Percentiles rank a stretch among this genome's conserved stretches.
phyloP scores from a whole-genome alignment of 2,797 vertebrate species.

The Tachyglossus aculeatus region DNA sequence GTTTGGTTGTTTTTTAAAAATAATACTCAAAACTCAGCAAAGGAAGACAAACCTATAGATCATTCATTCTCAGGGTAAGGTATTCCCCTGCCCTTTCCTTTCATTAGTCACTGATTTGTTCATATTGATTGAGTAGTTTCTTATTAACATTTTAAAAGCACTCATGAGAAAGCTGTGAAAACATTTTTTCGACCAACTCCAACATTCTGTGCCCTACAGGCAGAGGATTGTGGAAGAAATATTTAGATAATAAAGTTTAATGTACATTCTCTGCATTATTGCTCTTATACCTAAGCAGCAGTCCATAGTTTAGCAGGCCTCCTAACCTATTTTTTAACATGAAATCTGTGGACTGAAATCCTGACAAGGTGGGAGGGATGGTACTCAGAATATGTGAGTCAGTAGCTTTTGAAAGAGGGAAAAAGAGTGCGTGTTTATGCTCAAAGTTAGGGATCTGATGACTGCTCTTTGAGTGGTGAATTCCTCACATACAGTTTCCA shows the following conservation, averaged over 20 bases:
- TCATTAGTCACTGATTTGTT: rapidly evolving
- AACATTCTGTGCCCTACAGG: neutral
- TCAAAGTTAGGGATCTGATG: constrained; percentile 19
- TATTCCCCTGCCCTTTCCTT: too few species aligned
- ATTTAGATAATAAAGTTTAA: too few species aligned
- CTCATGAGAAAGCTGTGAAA: neutral
- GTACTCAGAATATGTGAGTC: constrained; percentile 15
- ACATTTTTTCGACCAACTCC: neutral
- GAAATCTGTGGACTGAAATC: constrained; percentile 12
- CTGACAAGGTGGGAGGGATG: constrained; percentile 19
- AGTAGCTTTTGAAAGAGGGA: constrained; percentile 7
- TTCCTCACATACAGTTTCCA: constrained; percentile 24
- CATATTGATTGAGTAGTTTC: neutral
- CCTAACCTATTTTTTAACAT: constrained; percentile 1
- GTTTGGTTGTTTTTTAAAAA: too few species aligned
- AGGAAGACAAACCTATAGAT: too few species aligned
- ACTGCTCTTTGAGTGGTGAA: constrained; percentile 27
- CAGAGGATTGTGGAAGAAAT: too few species aligned
- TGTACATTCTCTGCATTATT: neutral
- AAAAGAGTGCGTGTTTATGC: constrained; percentile 5
- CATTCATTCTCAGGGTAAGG: too few species aligned
- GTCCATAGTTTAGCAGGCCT: too few species aligned
- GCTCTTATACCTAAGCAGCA: neutral
- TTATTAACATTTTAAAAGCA: neutral
- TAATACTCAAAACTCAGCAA: too few species aligned